Evolutionary conservation across 2,888 invertebrate species (phyloP).

Genomic region (Nomada flava): DNA sequence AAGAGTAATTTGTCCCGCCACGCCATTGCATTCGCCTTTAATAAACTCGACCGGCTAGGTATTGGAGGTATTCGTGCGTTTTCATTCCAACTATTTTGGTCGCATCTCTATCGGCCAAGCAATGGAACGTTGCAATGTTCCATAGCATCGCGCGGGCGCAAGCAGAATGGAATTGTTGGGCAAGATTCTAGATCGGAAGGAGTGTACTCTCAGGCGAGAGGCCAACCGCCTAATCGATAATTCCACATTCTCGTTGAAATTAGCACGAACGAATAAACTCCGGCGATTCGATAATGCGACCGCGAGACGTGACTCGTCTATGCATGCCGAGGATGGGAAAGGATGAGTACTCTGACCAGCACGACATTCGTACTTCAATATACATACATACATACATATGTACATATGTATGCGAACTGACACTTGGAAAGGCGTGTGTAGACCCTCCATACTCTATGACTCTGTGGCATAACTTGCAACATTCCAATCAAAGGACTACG

Average conservation of each 20-base stretch:
- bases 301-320: constrained; percentile 49
- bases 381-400: not conserved
- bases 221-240: constrained; percentile 39
- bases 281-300: constrained; percentile 54
- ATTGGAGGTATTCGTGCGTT: not conserved
- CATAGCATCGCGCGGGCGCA: constrained; percentile 12
- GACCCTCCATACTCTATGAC: constrained; percentile 5
- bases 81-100: constrained; percentile 7
- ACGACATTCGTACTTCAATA: not conserved
- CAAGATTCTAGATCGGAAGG: constrained; percentile 35
- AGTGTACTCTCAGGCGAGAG: not conserved
- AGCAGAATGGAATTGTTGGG: constrained; percentile 19
- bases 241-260: constrained; percentile 46
- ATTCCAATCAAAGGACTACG: constrained; percentile 46
- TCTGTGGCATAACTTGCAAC: constrained; percentile 50
- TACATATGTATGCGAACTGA: constrained; percentile 15
- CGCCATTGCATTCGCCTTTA: not conserved
- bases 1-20: not conserved
- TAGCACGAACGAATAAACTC: constrained; percentile 58
- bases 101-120: constrained; percentile 25
- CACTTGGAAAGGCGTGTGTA: not conserved
- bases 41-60: not conserved
- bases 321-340: constrained; percentile 36
- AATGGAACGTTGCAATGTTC: constrained; percentile 14
- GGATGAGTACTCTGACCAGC: not conserved